These are phyloP conservation scores for Hippopotamus amphibius DNA, from an alignment of 2,113 vertebrate genomes.

Conservation along the genomic window DNA sequence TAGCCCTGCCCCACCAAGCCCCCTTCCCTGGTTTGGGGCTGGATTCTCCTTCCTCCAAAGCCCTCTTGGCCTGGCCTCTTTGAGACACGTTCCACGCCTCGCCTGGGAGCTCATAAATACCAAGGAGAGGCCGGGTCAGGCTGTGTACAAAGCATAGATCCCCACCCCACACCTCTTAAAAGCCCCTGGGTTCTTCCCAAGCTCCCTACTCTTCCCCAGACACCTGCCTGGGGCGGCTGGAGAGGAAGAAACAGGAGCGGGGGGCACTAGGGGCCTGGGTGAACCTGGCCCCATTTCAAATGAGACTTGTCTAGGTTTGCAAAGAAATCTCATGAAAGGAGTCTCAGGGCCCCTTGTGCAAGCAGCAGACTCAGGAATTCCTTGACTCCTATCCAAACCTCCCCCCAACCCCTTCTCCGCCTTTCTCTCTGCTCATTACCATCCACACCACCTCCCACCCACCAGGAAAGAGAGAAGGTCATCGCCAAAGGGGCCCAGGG, in stretches of 20 bases:
- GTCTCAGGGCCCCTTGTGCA: constrained; percentile 72
- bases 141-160: constrained; percentile 24
- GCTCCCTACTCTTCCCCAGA: constrained; percentile 37
- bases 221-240: constrained; percentile 34
- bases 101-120: constrained; percentile 76
- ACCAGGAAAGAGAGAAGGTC: constrained; percentile 75
- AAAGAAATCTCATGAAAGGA: constrained; percentile 74
- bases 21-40: background rate
- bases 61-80: constrained; percentile 51
- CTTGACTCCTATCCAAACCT: constrained; percentile 80
- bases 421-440: constrained; percentile 78
- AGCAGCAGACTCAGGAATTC: constrained; percentile 82
- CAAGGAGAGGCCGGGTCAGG: constrained; percentile 25
- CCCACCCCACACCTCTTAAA: background rate
- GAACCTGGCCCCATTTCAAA: constrained; percentile 68
- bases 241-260: background rate
- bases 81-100: constrained; percentile 45
- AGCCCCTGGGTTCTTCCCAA: constrained; percentile 40
- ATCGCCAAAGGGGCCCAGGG: constrained; percentile 49
- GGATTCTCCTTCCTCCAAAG: background rate
- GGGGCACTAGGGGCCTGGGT: background rate
- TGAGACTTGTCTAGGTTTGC: constrained; percentile 70
- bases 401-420: constrained; percentile 74
- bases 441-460: constrained; percentile 77
- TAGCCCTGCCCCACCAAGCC: background rate